A percentile compares a stretch with the other conserved stretches of the same genome.
phyloP scores from a whole-genome alignment of 2,797 vertebrate genomes.

The Bucorvus abyssinicus region DNA sequence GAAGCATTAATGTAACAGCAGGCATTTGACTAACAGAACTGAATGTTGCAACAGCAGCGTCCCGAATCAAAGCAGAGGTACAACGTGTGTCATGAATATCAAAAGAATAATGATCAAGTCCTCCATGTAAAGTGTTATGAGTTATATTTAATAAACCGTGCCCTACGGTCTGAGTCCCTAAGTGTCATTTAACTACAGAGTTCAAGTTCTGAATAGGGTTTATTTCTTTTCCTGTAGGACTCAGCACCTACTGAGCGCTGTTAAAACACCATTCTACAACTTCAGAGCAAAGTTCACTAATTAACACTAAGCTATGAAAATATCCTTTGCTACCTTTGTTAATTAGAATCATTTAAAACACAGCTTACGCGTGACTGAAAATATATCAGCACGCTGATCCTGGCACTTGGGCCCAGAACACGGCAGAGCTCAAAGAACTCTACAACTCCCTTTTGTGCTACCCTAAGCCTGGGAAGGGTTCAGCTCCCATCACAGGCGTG shows the following conservation, averaged over 20 bases:
- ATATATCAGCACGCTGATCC: not conserved
- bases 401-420: not conserved
- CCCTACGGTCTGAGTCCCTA: not conserved
- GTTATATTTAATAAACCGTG: conserved; percentile 46
- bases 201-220: not conserved
- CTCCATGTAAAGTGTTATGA: conserved; percentile 14
- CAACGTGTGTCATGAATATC: conserved; percentile 1
- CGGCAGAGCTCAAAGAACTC: not conserved
- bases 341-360: not conserved
- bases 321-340: not conserved
- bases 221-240: not conserved
- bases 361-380: not conserved
- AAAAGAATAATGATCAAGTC: conserved; percentile 38
- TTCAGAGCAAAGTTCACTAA: not conserved
- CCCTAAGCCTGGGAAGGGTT: not conserved
- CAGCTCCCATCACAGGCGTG: not conserved
- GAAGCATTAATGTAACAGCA: conserved; percentile 9
- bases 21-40: conserved; percentile 26
- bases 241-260: no score
- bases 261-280: not conserved
- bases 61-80: conserved; percentile 39
- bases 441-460: not conserved
- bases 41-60: conserved; percentile 1
- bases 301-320: not conserved
- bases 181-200: not conserved